A percentile compares a stretch with the other conserved stretches of the same genome.
Conservation (phyloP, 1,140 invertebrate genomes). For the Lerema accius region DNA sequence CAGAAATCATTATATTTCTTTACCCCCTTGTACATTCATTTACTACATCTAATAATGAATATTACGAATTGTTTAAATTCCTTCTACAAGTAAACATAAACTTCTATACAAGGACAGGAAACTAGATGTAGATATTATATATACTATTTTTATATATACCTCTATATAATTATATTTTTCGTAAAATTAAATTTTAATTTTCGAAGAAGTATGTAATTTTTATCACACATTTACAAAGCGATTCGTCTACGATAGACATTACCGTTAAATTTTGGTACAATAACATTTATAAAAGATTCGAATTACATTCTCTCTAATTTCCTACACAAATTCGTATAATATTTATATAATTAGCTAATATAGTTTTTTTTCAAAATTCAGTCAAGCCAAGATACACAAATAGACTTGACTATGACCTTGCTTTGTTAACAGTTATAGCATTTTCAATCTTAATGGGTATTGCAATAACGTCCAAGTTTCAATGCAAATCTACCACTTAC, state of each 20-base stretch:
- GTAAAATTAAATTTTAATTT: not conserved
- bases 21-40: constrained; percentile 1
- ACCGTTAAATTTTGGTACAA: constrained; percentile 53
- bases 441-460: constrained; percentile 13
- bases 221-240: constrained; percentile 34
- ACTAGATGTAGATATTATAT: too few species aligned
- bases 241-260: constrained; percentile 46
- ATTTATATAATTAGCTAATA: constrained; percentile 36
- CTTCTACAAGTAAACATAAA: constrained; percentile 22
- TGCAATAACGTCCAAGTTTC: constrained; percentile 5
- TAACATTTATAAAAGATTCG: constrained; percentile 53
- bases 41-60: constrained; percentile 16
- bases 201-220: constrained; percentile 6
- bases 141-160: not conserved
- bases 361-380: constrained; percentile 41
- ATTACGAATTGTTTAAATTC: constrained; percentile 22
- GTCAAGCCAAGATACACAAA: constrained; percentile 42
- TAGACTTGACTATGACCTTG: constrained; percentile 7
- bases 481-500: constrained; percentile 6
- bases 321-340: constrained; percentile 50
- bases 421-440: constrained; percentile 2
- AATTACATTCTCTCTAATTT: constrained; percentile 61
- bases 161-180: not conserved
- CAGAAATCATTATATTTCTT: constrained; percentile 4
- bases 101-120: not conserved